Evolutionary conservation across 92 coral and sea anemone species (phyloP), one percentile per base, ranked within the genome.

Genomic region (Muricea muricata): DNA sequence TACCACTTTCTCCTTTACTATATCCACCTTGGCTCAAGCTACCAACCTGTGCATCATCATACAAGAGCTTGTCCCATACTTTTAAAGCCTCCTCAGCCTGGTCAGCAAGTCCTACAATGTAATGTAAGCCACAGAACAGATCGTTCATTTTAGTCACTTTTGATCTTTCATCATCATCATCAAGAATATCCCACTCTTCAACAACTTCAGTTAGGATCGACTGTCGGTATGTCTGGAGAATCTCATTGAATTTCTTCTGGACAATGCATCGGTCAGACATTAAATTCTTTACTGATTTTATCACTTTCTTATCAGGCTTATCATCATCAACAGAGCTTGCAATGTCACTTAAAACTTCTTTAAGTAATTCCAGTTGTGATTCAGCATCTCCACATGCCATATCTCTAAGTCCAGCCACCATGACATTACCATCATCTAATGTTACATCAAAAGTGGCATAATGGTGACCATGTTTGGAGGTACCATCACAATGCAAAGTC

Each of bases 41-140:
- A 69, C 91, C 93, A 30, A 86, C 90, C 30, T 55, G 32, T 34
- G 66, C 87, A 14, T 57, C 90, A 34, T 54, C 93, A 86, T 72
- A 90, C 86, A 72, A 83, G 55, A 90, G 35, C 54, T 73, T 86
- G 63, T 90, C 86, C 88, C 88, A 86, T 60, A 72, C 87, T 54
- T 90, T 90, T 25, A 90, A 65, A 65, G 85, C 80, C 33, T 25
- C 81, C 34, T 85, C 93, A 13, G 90, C 90, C 41, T 90, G 90
- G 28, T 90, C 93, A 15, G 90, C 93, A 71, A 90, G 75, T 12
- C 84, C 87, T 41, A 90, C 52, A 30, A 90, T 75, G 60, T 52
- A 86, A 60, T 85, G 90, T 76, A 86, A 34, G 17, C 90, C 93
- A 90, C 93, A 81, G 61, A 90, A 86, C 26, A 86, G 72, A 47